Base-by-base conservation (phyloP, 2,888 invertebrate genomes). In the Drosophila eohydei region DNA sequence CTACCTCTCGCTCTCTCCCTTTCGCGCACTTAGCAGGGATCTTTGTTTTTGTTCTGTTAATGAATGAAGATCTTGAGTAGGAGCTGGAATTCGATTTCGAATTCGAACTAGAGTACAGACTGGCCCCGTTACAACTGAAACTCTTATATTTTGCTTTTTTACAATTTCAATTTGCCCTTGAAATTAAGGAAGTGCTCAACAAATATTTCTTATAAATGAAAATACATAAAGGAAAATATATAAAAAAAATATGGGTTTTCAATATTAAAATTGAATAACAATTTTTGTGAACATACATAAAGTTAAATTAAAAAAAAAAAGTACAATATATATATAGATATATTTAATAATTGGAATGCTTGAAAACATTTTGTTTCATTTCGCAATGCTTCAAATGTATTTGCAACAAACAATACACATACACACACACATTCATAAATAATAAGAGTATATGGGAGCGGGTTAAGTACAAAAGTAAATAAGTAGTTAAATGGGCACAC, bases 131-230 rank as follows among this genome's bases (percentile, higher is more conserved):
- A 64, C 38, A 79, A 71, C 55, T 66, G 60, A 65, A 75, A 63
- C 54, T 71, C 44, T 44, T 56, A 16, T 44, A 14, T 36, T 34
- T 51, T 16, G 0, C n/a, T 51, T 51, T 51, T 51, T 73, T 66
- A 64, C 67, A 83, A 75, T 83, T 75, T 75, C 54, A 71, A 61
- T 75, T 67, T 43, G 40, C 34, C 21, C 44, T 69, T 63, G 69
- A 78, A 85, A 69, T 88, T 74, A 82, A 78, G 88, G 81, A 89
- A 84, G 60, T 72, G 50, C 63, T 57, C 46, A 67, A 65, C 34
- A 62, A 69, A 59, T 12, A 32, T 51, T 81, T 79, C 57, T 41
- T 52, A 60, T 38, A 41, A 57, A 56, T 30, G 16, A 54, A 40
- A 62, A 44, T 44, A 44, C 34, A 57, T n/a, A 34, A 41, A n/a